A percentile compares a stretch with the other conserved stretches of the same genome.
phyloP scores from a whole-genome alignment of 30 jellyfish, hydroid and myxozoan species.

The Sanderia malayensis region DNA sequence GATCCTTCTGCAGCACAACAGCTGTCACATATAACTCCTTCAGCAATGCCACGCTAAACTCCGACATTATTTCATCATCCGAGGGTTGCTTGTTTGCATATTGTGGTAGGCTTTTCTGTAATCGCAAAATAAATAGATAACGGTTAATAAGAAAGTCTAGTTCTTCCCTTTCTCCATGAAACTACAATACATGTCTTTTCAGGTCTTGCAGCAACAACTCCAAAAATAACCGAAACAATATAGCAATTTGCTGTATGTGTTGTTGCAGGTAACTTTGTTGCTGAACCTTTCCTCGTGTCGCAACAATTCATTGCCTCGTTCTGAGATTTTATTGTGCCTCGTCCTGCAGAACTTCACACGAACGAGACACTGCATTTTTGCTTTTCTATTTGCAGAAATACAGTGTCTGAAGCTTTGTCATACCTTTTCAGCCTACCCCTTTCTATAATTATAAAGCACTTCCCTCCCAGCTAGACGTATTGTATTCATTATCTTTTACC shows the following conservation, averaged over 20 bases:
- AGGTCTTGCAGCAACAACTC: background rate
- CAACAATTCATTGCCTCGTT: background rate
- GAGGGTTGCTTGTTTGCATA: constrained; percentile 10
- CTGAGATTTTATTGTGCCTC: too few species aligned
- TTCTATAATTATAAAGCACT: background rate
- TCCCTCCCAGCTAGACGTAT: background rate
- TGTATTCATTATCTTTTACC: background rate
- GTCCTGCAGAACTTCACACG: background rate
- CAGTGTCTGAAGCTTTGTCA: background rate
- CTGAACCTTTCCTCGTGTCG: too few species aligned
- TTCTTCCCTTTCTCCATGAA: too few species aligned
- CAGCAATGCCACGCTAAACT: constrained; percentile 27
- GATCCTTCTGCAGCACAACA: constrained; percentile 44
- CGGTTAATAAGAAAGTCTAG: too few species aligned
- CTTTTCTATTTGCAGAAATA: background rate
- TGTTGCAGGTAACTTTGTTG: background rate
- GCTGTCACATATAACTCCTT: constrained; percentile 50
- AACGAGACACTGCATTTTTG: background rate
- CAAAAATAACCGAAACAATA: background rate
- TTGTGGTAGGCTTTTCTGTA: constrained; percentile 29
- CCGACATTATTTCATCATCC: constrained; percentile 41
- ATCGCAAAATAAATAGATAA: background rate
- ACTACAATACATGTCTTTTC: background rate
- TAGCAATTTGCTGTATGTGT: background rate
- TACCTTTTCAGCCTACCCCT: background rate